Evolutionary conservation across 1,140 invertebrate genomes (phyloP), one percentile per base, ranked within the genome.

Genomic region (Globodera rostochiensis): DNA sequence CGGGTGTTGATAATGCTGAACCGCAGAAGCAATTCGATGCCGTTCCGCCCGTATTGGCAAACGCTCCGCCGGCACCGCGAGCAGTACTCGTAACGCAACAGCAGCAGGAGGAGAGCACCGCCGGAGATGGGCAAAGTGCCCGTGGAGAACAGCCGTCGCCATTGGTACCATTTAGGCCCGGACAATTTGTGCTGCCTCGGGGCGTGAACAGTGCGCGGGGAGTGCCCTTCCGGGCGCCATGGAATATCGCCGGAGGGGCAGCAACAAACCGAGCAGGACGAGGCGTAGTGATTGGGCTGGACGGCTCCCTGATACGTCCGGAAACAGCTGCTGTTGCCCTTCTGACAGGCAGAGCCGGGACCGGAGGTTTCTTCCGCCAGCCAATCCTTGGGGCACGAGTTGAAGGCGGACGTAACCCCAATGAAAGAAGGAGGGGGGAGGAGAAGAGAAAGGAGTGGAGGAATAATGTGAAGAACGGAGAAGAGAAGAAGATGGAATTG

Each of bases 311-410:
- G 0, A 71, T 45, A 71, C 46, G 69, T 11, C 36, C 21, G 36
- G 69, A 36, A 71, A 71, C 36, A 7, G 36, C 21, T 11, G 69
- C 69, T 15, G 7, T 71, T 47, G 69, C 69, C 13, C 25, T 71
- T 25, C 25, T 71, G 69, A 13, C 69, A 11, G 69, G 69, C 25
- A 71, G 69, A 47, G 46, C 21, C 46, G 36, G 36, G 5, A 45
- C 9, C 69, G 69, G 69, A n/a, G 67, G 67, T 25, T 71, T 71
- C 69, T 71, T 71, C 69, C 69, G 69, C n/a, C 25, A 47, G 46
- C 25, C 36, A 45, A 13, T 71, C 69, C 21, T 45, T 71, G 69
- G 36, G 9, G 19, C 69, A 36, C 69, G 11, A 36, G 19, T 5
- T n/a, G 69, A 19, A 71, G 69, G 3, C 9, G 36, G 46, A 47